Evolutionary conservation across 92 coral and sea anemone genomes (phyloP).

Genomic region (Zoanthus sociatus): DNA sequence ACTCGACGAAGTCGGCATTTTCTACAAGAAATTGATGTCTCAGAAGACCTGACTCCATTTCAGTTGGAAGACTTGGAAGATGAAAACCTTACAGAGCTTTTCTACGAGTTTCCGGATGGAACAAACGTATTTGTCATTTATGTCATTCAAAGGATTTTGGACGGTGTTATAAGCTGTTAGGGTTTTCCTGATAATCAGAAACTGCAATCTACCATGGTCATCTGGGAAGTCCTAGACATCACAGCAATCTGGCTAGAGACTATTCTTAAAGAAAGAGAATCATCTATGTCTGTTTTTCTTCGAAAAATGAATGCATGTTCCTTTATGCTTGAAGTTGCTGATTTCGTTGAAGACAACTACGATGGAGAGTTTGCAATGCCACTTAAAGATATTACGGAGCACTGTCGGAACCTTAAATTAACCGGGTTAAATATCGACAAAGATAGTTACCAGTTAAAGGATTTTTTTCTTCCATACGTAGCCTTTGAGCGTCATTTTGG

Average conservation of each 20-base stretch:
- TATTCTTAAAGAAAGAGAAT: background rate
- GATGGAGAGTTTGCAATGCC: slow-evolving; percentile 8
- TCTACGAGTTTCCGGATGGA: slow-evolving; percentile 7
- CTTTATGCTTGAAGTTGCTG: background rate
- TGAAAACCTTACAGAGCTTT: background rate
- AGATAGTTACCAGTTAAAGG: background rate
- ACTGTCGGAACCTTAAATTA: background rate
- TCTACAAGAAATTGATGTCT: background rate
- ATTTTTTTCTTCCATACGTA: slow-evolving; percentile 1
- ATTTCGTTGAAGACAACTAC: background rate
- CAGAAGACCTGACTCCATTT: slow-evolving; percentile 7
- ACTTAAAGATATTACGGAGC: background rate
- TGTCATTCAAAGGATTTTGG: slow-evolving; percentile 4
- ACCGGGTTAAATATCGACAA: background rate
- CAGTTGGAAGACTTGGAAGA: slow-evolving; percentile 23
- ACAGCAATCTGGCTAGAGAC: background rate
- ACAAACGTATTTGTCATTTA: background rate
- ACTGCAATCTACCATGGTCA: background rate
- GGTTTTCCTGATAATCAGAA: slow-evolving; percentile 5
- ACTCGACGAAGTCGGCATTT: background rate
- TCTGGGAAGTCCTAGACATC: slow-evolving; percentile 9
- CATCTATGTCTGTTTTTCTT: background rate
- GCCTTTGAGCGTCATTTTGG: background rate
- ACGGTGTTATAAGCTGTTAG: background rate
- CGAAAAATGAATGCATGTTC: slow-evolving; percentile 1